A percentile compares a stretch with the other conserved stretches of the same genome.
Conservation (phyloP, 2,113 vertebrate genomes). For the Bungarus multicinctus region DNA sequence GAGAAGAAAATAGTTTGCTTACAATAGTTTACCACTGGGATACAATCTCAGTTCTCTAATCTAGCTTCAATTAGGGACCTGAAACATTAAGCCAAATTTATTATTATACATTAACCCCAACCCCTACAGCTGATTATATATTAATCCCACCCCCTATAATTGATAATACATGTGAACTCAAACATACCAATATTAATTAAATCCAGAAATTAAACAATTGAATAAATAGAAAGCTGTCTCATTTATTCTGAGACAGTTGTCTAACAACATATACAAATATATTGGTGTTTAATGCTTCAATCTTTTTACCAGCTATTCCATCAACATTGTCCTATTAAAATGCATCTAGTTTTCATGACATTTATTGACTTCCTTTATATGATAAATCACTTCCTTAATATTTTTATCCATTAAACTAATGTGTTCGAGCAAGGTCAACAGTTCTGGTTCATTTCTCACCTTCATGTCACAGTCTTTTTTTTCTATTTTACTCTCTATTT, state of each 20-base stretch:
- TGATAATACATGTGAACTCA: background rate
- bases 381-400: background rate
- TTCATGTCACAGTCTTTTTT: background rate
- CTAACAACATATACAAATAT: background rate
- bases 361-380: background rate
- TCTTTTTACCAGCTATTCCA: background rate
- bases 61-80: slow-evolving; percentile 6
- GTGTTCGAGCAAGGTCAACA: background rate
- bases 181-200: background rate
- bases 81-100: background rate
- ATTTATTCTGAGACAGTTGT: background rate
- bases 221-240: background rate
- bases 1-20: slow-evolving; percentile 42
- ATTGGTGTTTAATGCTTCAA: background rate
- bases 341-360: background rate
- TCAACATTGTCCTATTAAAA: background rate
- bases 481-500: background rate
- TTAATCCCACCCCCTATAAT: background rate
- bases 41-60: slow-evolving; percentile 31
- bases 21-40: slow-evolving; percentile 56
- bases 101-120: background rate
- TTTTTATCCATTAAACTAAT: background rate
- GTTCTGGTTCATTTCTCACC: background rate
- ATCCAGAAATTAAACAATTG: background rate
- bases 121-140: background rate